Evolutionary conservation across 2,888 invertebrate species (phyloP).

Genomic region (Mantis religiosa): DNA sequence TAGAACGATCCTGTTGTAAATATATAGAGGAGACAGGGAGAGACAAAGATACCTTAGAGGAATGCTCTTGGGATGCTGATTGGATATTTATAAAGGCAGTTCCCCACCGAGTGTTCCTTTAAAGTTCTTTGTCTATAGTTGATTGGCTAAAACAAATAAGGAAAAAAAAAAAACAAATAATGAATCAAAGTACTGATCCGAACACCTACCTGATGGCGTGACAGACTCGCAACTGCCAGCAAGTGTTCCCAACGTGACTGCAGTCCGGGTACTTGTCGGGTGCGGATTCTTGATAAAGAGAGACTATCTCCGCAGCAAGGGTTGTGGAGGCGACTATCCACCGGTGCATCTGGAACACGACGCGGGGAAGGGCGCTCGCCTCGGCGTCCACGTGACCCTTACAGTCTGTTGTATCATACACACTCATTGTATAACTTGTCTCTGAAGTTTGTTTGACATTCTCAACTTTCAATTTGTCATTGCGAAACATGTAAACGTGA

Average conservation of each 20-base stretch:
- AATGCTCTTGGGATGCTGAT: no score
- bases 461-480: background rate
- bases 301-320: constrained; percentile 41
- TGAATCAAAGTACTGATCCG: background rate
- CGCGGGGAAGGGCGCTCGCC: constrained; percentile 37
- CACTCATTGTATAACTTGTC: background rate
- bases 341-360: constrained; percentile 48
- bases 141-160: no score
- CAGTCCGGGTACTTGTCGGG: constrained; percentile 19
- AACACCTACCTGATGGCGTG: constrained; percentile 33
- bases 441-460: background rate
- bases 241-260: constrained; percentile 22
- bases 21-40: no score
- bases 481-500: background rate
- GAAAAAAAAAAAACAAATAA: no score
- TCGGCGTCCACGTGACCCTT: constrained; percentile 1
- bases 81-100: no score
- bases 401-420: background rate
- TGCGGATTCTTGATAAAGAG: background rate
- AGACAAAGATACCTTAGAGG: no score
- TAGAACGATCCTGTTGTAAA: no score
- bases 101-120: no score
- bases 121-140: no score
- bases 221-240: constrained; percentile 32
- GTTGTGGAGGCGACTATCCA: constrained; percentile 47